Evolutionary conservation across 1,140 invertebrate genomes (phyloP).

Genomic region (Brachionus manjavacas): DNA sequence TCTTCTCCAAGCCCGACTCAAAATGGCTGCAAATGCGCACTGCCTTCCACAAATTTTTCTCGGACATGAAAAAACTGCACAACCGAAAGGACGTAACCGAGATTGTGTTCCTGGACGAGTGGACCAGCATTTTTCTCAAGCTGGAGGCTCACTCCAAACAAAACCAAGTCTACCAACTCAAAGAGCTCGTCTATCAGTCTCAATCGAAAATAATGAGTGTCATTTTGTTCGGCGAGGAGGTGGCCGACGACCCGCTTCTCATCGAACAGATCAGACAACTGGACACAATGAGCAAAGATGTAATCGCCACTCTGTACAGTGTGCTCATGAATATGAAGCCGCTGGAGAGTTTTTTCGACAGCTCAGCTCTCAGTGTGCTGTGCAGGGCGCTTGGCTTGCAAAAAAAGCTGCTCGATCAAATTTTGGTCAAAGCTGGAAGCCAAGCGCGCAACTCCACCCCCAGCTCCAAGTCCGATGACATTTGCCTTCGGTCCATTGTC

Average conservation of each 20-base stretch:
- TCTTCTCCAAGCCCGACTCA: neutral
- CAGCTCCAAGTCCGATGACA: neutral
- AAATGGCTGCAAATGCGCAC: neutral
- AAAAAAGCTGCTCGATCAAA: neutral
- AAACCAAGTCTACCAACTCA: neutral
- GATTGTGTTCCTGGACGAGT: neutral
- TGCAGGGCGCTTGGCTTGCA: neutral
- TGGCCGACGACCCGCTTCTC: neutral
- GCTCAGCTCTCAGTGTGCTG: neutral
- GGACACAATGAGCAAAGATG: neutral
- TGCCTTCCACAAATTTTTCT: constrained; percentile 11
- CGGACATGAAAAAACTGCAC: constrained; percentile 20
- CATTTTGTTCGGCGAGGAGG: neutral
- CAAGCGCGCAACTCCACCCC: neutral
- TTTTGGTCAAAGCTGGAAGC: neutral
- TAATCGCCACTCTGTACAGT: neutral
- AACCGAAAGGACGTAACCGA: neutral
- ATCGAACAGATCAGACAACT: neutral
- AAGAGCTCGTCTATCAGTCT: neutral
- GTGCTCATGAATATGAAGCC: neutral
- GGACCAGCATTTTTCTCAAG: neutral
- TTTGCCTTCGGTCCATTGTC: neutral
- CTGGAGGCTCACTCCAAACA: neutral
- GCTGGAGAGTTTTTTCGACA: neutral
- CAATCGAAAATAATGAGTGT: neutral